Conservation (phyloP, 2,797 vertebrate species). For the Tiaroga cobitis region DNA sequence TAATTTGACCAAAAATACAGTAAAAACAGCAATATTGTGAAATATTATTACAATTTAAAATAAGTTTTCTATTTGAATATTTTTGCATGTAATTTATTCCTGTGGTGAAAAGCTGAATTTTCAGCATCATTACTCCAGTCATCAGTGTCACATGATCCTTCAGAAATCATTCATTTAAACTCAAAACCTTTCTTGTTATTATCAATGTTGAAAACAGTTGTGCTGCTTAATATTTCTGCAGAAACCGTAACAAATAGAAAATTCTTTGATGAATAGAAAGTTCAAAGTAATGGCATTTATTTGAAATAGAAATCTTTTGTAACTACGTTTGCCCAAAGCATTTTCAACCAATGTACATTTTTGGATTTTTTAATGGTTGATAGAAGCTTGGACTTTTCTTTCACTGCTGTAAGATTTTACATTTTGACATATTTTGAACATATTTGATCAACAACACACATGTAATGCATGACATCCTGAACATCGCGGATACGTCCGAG, state of each 20-base stretch:
- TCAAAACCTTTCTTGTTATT: neutral
- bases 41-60: neutral
- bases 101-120: neutral
- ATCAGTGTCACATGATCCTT: neutral
- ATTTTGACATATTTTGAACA: neutral
- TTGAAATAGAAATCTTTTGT: neutral
- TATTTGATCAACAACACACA: neutral
- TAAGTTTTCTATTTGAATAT: neutral
- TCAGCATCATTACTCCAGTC: neutral
- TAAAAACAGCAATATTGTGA: neutral
- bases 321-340: neutral
- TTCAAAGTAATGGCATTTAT: neutral
- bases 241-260: neutral
- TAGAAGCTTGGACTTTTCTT: neutral
- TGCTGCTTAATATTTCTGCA: neutral
- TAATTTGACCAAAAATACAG: neutral
- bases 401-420: neutral
- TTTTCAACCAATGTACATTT: neutral
- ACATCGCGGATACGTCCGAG: conserved; percentile 35
- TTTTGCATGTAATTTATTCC: neutral
- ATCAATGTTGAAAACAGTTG: neutral
- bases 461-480: neutral
- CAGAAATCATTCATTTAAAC: neutral
- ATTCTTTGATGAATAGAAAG: neutral
- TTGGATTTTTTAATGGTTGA: neutral